phyloP scores from a whole-genome alignment of 2,797 vertebrate species.

The Paedocypris micromegethes region DNA sequence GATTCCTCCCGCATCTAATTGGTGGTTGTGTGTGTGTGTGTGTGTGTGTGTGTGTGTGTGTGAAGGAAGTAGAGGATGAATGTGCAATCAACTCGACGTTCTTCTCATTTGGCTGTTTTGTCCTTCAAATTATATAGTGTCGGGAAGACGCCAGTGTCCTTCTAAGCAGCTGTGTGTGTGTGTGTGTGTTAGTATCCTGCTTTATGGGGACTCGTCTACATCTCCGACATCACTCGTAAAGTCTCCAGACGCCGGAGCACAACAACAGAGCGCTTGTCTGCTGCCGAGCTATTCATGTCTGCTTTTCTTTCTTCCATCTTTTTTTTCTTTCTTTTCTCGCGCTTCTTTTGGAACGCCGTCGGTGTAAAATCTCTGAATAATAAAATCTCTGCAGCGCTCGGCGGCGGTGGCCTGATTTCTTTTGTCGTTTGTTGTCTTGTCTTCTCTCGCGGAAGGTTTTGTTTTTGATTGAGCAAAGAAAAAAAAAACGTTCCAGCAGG shows the following conservation, averaged over 20 bases:
- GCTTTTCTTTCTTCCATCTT: conserved; percentile 25
- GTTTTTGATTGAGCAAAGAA: neutral
- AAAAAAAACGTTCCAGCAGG: neutral
- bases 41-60: conserved; percentile 66
- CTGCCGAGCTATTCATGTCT: conserved; percentile 9
- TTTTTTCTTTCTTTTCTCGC: conserved; percentile 11
- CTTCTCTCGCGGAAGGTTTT: neutral
- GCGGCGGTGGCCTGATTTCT: conserved; percentile 13
- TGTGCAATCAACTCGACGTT: conserved; percentile 77
- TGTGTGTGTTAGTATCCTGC: conserved; percentile 28
- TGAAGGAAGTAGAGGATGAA: conserved; percentile 71
- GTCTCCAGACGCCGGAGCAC: conserved; percentile 23
- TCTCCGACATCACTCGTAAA: conserved; percentile 12
- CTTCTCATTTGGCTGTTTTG: conserved; percentile 73
- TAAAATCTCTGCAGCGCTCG: conserved; percentile 10
- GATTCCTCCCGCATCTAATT: conserved; percentile 69
- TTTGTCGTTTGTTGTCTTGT: conserved; percentile 9
- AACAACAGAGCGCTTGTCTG: conserved; percentile 14
- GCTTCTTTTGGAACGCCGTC: conserved; percentile 14
- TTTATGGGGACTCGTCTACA: conserved; percentile 3
- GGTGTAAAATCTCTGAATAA: conserved; percentile 20
- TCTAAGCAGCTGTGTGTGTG: conserved; percentile 24
- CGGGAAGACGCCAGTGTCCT: conserved; percentile 32
- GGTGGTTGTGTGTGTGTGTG: conserved; percentile 69
- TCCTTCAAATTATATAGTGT: conserved; percentile 73